Conservation (phyloP, 2,113 vertebrate genomes). For the Sturnira hondurensis region DNA sequence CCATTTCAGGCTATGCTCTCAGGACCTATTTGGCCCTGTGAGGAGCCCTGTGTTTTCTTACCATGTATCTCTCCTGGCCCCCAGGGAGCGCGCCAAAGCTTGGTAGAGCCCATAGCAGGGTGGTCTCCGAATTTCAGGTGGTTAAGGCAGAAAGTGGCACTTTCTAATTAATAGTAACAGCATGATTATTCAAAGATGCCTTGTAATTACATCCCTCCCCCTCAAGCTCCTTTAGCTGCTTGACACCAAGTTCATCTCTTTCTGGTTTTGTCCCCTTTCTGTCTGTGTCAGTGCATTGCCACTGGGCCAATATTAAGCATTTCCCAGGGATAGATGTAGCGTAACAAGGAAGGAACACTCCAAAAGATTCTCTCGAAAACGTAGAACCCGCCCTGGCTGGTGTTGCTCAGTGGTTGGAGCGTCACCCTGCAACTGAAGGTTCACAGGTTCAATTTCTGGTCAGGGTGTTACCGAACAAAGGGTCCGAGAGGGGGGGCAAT, state of each 20-base stretch:
- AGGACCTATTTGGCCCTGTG: background rate
- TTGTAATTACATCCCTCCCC: constrained; percentile 59
- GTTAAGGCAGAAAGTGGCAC: constrained; percentile 49
- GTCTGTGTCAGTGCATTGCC: background rate
- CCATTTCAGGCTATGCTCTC: background rate
- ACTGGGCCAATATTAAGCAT: background rate
- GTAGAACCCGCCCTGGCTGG: background rate
- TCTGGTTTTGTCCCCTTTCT: background rate
- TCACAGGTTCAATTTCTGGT: too few relatives aligned
- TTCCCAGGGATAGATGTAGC: background rate
- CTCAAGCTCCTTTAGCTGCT: background rate
- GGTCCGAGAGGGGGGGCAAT: too few relatives aligned
- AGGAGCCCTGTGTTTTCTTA: background rate
- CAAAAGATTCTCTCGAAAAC: background rate
- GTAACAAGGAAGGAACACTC: background rate
- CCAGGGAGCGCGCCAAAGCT: background rate
- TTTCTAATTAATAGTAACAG: constrained; percentile 68
- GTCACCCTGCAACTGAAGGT: too few relatives aligned
- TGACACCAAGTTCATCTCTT: background rate
- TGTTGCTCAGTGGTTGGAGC: too few relatives aligned
- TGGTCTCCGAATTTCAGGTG: constrained; percentile 44
- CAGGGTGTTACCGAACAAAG: too few relatives aligned
- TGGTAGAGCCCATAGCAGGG: background rate
- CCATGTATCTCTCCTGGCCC: background rate
- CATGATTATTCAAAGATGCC: constrained; percentile 69